These are phyloP conservation scores for Hippoglossus hippoglossus DNA, from an alignment of 2,797 vertebrate species.

Conservation along the genomic window DNA sequence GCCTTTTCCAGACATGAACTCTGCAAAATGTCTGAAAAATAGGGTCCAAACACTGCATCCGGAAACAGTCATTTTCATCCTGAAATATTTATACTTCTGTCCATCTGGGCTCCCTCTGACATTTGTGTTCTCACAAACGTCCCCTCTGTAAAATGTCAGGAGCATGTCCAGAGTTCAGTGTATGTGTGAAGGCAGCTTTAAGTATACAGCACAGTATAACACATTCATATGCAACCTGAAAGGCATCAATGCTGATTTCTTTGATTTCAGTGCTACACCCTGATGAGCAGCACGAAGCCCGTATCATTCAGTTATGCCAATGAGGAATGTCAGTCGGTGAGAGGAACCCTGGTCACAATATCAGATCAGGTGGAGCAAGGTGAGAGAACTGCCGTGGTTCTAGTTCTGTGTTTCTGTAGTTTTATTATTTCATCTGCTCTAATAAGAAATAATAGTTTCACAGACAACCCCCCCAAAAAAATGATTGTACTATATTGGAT, in stretches of 20 bases:
- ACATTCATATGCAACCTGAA: neutral
- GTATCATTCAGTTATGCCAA: slow-evolving; percentile 81
- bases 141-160: too few species aligned
- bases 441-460: neutral
- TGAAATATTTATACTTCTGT: too few species aligned
- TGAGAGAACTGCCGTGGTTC: slow-evolving; percentile 54
- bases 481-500: neutral
- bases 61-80: too few species aligned
- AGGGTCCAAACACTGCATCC: too few species aligned
- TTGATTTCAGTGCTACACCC: slow-evolving; percentile 88
- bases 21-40: too few species aligned
- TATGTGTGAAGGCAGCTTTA: too few species aligned
- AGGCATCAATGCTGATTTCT: neutral
- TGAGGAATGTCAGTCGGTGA: slow-evolving; percentile 83
- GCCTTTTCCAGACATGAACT: too few species aligned
- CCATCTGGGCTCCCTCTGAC: too few species aligned
- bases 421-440: neutral
- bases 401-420: neutral
- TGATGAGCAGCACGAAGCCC: slow-evolving; percentile 55
- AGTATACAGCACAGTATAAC: neutral
- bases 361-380: slow-evolving; percentile 93
- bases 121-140: too few species aligned
- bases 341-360: slow-evolving; percentile 89
- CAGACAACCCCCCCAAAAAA: neutral
- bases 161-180: too few species aligned